A percentile compares a stretch with the other conserved stretches of the same genome.
Evolutionary conservation across 2,888 invertebrate genomes (phyloP).

Genomic region (Trachelus stipa): DNA sequence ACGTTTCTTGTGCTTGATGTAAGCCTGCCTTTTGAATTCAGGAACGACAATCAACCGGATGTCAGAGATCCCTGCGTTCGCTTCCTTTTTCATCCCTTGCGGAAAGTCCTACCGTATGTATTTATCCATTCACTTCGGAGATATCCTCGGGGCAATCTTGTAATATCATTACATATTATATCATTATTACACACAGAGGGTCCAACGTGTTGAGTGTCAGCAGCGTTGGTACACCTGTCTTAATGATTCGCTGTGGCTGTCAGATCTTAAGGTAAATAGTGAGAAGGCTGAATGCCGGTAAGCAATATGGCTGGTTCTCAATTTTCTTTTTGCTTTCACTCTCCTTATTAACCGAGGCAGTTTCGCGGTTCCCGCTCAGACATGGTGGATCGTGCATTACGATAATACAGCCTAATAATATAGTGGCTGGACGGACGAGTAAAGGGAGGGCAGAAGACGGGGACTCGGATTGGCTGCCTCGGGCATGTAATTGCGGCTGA

Average conservation of each 20-base stretch:
- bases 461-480: slow-evolving; percentile 49
- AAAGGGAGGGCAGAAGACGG: slow-evolving; percentile 23
- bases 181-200: neutral
- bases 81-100: neutral
- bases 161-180: neutral
- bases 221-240: neutral
- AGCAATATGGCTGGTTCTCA: neutral
- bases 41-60: neutral
- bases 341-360: neutral
- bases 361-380: slow-evolving; percentile 22
- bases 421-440: slow-evolving; percentile 41
- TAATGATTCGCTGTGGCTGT: neutral
- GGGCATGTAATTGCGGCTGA: slow-evolving; percentile 59
- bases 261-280: neutral
- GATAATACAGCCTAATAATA: slow-evolving; percentile 65
- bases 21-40: neutral
- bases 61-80: neutral
- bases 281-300: neutral
- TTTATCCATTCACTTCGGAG: neutral
- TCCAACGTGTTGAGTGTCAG: neutral
- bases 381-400: slow-evolving; percentile 55
- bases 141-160: neutral
- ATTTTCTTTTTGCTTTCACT: neutral
- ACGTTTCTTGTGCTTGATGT: neutral
- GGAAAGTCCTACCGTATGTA: neutral